Conservation (phyloP, 2,113 vertebrate species). For the Aspiorhynchus laticeps region DNA sequence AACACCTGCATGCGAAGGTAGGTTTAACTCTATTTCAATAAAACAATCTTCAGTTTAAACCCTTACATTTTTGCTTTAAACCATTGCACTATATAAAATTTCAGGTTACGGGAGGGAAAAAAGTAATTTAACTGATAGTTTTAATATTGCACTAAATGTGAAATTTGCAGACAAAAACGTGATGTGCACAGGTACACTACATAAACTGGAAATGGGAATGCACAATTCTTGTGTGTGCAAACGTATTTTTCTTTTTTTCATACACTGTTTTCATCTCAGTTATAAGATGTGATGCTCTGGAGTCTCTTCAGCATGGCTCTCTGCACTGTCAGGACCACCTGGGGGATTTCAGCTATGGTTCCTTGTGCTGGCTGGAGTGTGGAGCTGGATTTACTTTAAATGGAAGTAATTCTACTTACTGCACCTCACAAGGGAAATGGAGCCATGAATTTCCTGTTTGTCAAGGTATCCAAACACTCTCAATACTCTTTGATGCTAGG, state of each 20-base stretch:
- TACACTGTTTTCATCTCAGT: not conserved
- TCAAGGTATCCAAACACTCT: not conserved
- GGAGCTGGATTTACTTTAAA: slow-evolving; percentile 12
- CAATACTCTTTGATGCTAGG: not conserved
- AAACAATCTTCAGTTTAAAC: not conserved
- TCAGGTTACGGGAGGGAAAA: not conserved
- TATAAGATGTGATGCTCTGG: slow-evolving; percentile 3
- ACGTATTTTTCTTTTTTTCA: not conserved
- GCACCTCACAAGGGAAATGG: slow-evolving; percentile 3
- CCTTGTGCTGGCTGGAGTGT: slow-evolving; percentile 13
- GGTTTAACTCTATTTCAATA: not conserved
- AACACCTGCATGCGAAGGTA: slow-evolving; percentile 58
- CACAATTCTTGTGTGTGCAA: too few relatives aligned
- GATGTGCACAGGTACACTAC: not conserved
- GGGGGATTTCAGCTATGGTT: not conserved
- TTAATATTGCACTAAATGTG: not conserved
- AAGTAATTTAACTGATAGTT: not conserved
- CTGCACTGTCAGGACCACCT: not conserved
- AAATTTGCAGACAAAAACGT: not conserved
- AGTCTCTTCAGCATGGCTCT: slow-evolving; percentile 1
- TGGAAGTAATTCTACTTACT: slow-evolving; percentile 8
- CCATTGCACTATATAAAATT: not conserved
- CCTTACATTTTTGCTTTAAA: not conserved
- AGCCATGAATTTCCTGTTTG: not conserved
- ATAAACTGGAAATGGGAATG: not conserved